phyloP scores from a whole-genome alignment of 2,797 vertebrate genomes.

The Coregonus suidteri region DNA sequence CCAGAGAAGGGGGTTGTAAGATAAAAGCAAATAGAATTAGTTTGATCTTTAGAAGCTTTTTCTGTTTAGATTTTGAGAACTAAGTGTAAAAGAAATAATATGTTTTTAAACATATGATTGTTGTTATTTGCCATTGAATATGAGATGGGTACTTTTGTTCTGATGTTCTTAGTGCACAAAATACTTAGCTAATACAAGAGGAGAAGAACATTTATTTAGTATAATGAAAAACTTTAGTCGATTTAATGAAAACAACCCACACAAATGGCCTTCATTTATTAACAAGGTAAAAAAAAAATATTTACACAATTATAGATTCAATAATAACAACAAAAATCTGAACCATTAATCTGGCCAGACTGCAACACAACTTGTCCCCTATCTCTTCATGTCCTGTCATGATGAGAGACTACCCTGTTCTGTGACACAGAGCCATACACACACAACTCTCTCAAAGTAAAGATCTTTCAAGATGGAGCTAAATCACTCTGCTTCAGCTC shows the following conservation, averaged over 20 bases:
- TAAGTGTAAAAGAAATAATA: neutral
- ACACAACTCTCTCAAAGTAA: conserved; percentile 26
- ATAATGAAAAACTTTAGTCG: neutral
- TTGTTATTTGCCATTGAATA: neutral
- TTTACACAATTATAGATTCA: neutral
- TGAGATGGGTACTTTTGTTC: neutral
- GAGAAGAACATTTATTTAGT: neutral
- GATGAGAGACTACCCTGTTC: conserved; percentile 1
- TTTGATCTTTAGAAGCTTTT: conserved; percentile 1
- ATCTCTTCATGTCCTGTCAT: conserved; percentile 6
- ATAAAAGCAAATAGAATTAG: conserved; percentile 23
- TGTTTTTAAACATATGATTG: neutral
- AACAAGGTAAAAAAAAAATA: neutral
- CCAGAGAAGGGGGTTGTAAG: conserved; percentile 12
- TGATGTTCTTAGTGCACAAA: neutral
- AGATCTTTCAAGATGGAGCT: conserved; percentile 71
- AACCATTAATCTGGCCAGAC: neutral
- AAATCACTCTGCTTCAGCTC: conserved; percentile 70
- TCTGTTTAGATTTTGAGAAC: conserved; percentile 12
- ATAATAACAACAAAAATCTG: conserved; percentile 3
- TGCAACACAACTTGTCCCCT: neutral
- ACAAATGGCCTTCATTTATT: conserved; percentile 35
- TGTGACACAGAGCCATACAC: neutral
- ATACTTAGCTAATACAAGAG: neutral
- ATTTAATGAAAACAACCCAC: neutral